A percentile compares a stretch with the other conserved stretches of the same genome.
Conservation (phyloP, 2,113 vertebrate species). For the Ochotona curzoniae region DNA sequence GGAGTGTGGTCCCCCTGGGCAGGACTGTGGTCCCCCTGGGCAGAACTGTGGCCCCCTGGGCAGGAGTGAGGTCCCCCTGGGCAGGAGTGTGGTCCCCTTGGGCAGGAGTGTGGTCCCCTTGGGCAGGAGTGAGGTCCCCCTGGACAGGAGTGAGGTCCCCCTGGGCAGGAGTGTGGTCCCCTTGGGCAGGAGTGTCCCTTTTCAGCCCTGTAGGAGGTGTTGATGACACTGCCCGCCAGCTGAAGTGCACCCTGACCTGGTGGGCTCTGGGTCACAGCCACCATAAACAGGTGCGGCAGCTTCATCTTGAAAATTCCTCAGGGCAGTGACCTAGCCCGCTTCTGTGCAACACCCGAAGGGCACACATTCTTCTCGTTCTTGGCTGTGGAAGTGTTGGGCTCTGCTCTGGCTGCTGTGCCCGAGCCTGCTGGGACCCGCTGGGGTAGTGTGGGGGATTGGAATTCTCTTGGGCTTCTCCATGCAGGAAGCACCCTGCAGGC, state of each 20-base stretch:
- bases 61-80: too few species aligned
- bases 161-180: too few species aligned
- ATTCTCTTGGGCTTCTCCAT: neutral
- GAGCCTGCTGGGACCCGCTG: neutral
- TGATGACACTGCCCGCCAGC: neutral
- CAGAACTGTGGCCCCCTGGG: too few species aligned
- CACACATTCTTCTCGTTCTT: neutral
- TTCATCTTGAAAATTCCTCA: neutral
- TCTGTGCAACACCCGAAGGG: neutral
- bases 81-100: too few species aligned
- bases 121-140: neutral
- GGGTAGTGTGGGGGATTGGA: neutral
- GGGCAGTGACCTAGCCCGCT: neutral
- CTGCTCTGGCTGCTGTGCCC: neutral
- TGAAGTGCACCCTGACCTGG: neutral
- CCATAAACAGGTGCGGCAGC: neutral
- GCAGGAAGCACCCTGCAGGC: rapidly evolving
- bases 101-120: neutral
- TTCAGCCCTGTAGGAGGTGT: too few species aligned
- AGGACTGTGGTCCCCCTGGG: too few species aligned
- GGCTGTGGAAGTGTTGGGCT: neutral
- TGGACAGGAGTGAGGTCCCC: neutral
- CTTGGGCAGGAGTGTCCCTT: neutral
- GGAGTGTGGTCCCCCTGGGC: too few species aligned
- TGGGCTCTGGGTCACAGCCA: neutral